phyloP scores from a whole-genome alignment of 2,113 vertebrate genomes.

The Spea bombifrons region DNA sequence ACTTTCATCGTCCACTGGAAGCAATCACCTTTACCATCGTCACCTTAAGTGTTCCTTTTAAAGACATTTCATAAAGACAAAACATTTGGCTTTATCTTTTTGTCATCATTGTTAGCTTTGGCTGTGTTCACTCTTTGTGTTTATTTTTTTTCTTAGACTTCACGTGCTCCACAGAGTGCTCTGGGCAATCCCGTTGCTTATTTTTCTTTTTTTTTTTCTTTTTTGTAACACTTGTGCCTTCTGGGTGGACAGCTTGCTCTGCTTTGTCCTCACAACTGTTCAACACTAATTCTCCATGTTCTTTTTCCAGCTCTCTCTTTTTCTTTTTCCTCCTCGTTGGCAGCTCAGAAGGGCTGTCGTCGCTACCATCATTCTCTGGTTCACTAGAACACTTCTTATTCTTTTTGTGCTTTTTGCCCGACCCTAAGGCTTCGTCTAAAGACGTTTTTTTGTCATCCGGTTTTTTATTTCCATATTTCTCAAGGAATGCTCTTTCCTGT shows the following conservation, averaged over 20 bases:
- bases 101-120: too few relatives aligned
- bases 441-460: conserved; percentile 24
- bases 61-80: too few relatives aligned
- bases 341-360: neutral
- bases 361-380: too few relatives aligned
- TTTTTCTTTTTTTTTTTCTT: conserved; percentile 7
- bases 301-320: neutral
- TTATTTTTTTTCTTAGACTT: neutral
- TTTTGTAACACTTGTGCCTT: neutral
- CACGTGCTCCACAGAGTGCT: neutral
- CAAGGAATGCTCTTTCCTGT: conserved; percentile 87
- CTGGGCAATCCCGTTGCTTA: neutral
- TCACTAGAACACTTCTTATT: neutral
- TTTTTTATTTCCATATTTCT: conserved; percentile 56
- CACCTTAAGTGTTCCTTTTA: too few relatives aligned
- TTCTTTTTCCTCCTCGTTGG: neutral
- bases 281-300: too few relatives aligned
- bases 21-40: too few relatives aligned
- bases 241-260: neutral
- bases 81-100: too few relatives aligned
- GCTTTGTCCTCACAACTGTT: too few relatives aligned
- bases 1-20: too few relatives aligned
- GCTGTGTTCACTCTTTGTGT: neutral
- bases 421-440: fast-evolving
- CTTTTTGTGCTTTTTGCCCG: neutral